Evolutionary conservation across 1,140 invertebrate species (phyloP), one percentile per base, ranked within the genome.

Genomic region (Episyrphus balteatus): DNA sequence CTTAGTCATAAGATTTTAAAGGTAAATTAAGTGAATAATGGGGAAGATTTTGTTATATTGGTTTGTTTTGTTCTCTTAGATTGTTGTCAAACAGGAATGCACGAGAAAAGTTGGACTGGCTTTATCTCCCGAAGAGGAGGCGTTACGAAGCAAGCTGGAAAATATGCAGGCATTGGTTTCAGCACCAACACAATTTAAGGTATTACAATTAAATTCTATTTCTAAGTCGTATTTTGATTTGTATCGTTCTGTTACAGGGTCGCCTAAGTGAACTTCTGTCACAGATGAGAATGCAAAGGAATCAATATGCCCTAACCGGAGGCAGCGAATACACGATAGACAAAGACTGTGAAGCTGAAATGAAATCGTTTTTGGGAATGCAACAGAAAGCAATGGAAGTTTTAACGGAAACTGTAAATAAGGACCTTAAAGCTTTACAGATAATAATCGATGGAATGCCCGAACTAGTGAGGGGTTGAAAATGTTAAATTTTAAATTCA

Each of bases 161-260:
- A 79, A 82, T 41, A 79, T 95, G 64, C 83, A 90, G 44, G 77
- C 82, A 0, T 85, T 93, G 59, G 77, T 97, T 2, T 87, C 88
- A 52, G 83, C 88, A 11, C 92, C 92, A 11, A 92, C 89, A 42
- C 87, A 94, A 58, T 93, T 91, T 56, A 92, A 92, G 71, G 88
- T 69, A 53, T 18, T 31, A 37, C 15, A 63, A 55, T 64, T 18
- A 33, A 5, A 41, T 13, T 21, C 15, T 44, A 13, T 53, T 42
- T 15, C 1, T 31, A 15, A 41, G 5, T 14, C 12, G 6, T n/a
- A 14, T 41, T 41, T 15, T 21, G 40, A 12, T 30, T 48, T 37
- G 30, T 48, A 42, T 43, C 9, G 42, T 52, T 18, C 38, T 46
- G 26, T 52, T 59, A 42, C 56, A 87, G 82, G 86, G 88, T 34